Evolutionary conservation across 2,888 invertebrate genomes (phyloP).

Genomic region (Julus scanicus): DNA sequence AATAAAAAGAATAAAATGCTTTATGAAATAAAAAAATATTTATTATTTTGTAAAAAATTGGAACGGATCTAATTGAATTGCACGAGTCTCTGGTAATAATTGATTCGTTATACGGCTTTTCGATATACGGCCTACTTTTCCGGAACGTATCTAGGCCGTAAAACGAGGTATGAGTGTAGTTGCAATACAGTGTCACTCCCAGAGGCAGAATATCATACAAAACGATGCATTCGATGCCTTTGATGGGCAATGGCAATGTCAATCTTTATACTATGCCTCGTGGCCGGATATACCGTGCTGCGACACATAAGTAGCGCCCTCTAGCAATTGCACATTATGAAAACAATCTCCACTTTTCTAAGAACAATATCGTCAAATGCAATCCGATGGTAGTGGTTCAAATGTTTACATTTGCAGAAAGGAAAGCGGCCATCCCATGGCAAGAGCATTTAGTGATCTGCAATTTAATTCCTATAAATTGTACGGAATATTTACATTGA

Average conservation of each 20-base stretch:
- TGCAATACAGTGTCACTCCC: too few relatives aligned
- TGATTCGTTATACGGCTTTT: too few relatives aligned
- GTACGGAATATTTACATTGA: slow-evolving; percentile 29
- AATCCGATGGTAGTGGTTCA: slow-evolving; percentile 15
- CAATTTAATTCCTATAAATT: slow-evolving; percentile 31
- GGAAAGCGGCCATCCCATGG: neutral
- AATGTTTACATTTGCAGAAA: slow-evolving; percentile 31
- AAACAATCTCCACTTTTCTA: slow-evolving; percentile 45
- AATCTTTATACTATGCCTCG: neutral
- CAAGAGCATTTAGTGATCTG: neutral
- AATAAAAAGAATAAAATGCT: too few relatives aligned
- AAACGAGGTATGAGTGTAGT: too few relatives aligned
- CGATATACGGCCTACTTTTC: too few relatives aligned
- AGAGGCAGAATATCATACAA: too few relatives aligned
- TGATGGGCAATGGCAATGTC: neutral
- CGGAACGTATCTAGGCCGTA: too few relatives aligned
- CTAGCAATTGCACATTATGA: neutral
- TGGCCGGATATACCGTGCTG: neutral
- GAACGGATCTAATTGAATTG: too few relatives aligned
- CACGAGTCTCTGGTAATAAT: too few relatives aligned
- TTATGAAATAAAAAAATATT: too few relatives aligned
- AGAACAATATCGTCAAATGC: slow-evolving; percentile 29
- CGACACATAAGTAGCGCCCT: neutral
- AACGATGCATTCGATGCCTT: too few relatives aligned
- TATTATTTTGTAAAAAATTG: too few relatives aligned